Percentiles rank a stretch among this genome's conserved stretches.
Conservation (phyloP, 2,888 invertebrate species). For the Lasioglossum marginatum region DNA sequence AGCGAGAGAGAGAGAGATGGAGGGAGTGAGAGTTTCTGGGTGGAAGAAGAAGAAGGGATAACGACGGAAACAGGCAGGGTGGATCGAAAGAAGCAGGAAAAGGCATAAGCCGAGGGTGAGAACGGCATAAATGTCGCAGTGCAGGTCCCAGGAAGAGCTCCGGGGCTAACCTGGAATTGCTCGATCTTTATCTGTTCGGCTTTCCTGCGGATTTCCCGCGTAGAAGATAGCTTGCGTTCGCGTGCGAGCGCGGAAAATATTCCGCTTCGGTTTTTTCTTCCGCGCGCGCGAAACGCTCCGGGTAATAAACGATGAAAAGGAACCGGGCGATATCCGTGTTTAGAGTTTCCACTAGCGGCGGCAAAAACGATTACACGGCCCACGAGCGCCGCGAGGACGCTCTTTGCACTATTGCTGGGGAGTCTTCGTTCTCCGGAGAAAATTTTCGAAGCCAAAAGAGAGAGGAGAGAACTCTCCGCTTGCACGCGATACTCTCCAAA, state of each 20-base stretch:
- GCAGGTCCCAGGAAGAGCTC: conserved; percentile 65
- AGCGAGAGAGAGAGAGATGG: background rate
- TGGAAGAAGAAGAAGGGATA: conserved; percentile 22
- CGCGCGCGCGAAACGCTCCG: background rate
- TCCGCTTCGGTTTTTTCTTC: background rate
- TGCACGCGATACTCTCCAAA: conserved; percentile 70
- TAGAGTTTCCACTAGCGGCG: background rate
- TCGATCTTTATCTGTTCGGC: conserved; percentile 47
- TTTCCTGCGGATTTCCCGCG: conserved; percentile 27
- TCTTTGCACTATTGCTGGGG: background rate
- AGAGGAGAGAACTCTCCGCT: background rate
- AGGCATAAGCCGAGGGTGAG: conserved; percentile 48
- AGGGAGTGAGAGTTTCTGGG: background rate
- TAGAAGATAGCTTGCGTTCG: background rate
- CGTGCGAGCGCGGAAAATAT: background rate
- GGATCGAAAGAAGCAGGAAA: conserved; percentile 39
- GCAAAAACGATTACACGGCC: conserved; percentile 7
- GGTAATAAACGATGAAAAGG: conserved; percentile 9
- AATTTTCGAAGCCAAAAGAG: conserved; percentile 14
- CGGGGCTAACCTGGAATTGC: conserved; percentile 63
- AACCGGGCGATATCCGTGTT: conserved; percentile 11
- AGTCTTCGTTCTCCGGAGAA: background rate
- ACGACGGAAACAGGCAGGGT: conserved; percentile 19
- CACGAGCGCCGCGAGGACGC: background rate
- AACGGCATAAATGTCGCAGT: conserved; percentile 71